Base-by-base conservation (phyloP, 2,113 vertebrate genomes). In the Speoplatyrhinus poulsoni region DNA sequence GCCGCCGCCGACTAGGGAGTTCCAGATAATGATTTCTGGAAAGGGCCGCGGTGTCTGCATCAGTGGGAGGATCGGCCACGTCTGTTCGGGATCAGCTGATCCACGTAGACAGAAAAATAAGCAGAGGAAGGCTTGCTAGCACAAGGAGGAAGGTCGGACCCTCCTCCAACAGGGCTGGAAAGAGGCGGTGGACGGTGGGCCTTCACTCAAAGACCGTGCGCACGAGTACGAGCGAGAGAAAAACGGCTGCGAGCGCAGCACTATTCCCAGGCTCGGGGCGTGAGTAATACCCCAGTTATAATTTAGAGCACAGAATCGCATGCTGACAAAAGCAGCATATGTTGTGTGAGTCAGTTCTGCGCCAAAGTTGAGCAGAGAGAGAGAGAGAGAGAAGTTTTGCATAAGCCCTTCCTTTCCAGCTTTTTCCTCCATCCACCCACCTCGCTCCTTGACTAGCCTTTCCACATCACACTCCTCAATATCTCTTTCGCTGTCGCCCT, bases 271-370 rank as follows among this genome's bases (percentile, higher is more conserved):
- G 75, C 84, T 86, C 70, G 73, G 79, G 76, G 71, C 58, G 72
- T 87, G 86, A 91, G 87, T 87, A 90, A 91, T 86, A 86, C 77
- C 79, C 82, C 82, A 76, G 81, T 86, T 87, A 83, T 87, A 87
- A 91, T 89, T 91, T 85, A 87, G 85, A 88, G 80, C 82, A 82
- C 81, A 80, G 87, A 87, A 83, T 83, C 60, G 78, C 82, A 85
- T 82, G 83, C 87, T 85, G 87, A 92, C 89, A 90, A 89, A 87
- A 80, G 87, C 89, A 89, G 86, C 91, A 92, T 90, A 92, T 91
- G 91, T 80, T 87, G 87, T 86, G 87, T 91, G 91, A 92, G 89
- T 92, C 90, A 92, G 73, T 89, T 79, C 85, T 91, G 88, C 85
- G 85, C 85, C 84, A 88, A 85, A 89, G 85, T 85, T 84, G 80